Evolutionary conservation across 2,888 invertebrate species (phyloP).

Genomic region (Trissonchulus latispiculum): DNA sequence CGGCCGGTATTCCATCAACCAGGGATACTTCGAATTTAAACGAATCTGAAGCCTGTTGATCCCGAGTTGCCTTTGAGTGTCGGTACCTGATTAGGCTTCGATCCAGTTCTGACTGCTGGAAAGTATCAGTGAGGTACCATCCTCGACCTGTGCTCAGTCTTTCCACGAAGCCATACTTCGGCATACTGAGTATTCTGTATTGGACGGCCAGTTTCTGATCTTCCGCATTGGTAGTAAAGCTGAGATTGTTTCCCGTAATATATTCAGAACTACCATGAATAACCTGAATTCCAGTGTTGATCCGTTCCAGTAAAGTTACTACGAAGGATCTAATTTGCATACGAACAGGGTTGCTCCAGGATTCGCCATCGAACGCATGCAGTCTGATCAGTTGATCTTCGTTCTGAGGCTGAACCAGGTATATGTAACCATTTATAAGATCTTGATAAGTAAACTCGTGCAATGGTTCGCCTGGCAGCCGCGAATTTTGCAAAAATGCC

Average conservation of each 20-base stretch:
- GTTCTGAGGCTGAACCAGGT: not conserved
- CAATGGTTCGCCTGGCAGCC: conserved; percentile 34
- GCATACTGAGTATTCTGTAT: conserved; percentile 36
- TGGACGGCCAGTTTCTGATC: conserved; percentile 62
- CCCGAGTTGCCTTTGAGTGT: conserved; percentile 21
- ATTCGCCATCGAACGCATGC: not conserved
- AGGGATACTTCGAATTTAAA: conserved; percentile 37
- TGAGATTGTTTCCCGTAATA: conserved; percentile 69
- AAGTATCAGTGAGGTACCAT: conserved; percentile 28
- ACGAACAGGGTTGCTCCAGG: conserved; percentile 19
- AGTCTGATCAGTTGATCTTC: not conserved
- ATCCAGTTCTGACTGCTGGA: conserved; percentile 28
- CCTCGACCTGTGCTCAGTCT: not conserved
- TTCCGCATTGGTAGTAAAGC: conserved; percentile 75
- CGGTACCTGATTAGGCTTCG: not conserved
- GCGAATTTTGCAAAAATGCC: conserved; percentile 32
- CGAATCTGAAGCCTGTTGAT: conserved; percentile 33
- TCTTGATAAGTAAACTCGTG: conserved; percentile 31
- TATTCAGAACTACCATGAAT: conserved; percentile 56
- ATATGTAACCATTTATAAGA: not conserved
- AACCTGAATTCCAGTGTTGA: conserved; percentile 59
- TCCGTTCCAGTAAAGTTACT: conserved; percentile 45
- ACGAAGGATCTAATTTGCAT: conserved; percentile 31
- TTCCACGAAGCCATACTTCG: conserved; percentile 25
- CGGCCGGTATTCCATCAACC: conserved; percentile 28